A percentile compares a stretch with the other conserved stretches of the same genome.
Conservation (phyloP, 2,797 vertebrate species). For the Scarus forsteni region DNA sequence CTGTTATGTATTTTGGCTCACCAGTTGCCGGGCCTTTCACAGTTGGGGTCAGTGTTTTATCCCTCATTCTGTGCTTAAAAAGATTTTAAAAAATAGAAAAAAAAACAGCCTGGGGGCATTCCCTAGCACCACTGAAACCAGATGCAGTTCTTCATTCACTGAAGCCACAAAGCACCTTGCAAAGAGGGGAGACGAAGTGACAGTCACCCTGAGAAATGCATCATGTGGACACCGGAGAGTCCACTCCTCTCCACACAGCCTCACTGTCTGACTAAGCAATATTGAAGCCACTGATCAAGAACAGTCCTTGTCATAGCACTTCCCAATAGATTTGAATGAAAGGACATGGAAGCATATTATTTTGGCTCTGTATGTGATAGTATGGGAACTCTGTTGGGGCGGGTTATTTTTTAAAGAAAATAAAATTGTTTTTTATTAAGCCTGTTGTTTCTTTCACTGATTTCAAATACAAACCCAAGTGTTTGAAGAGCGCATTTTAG, state of each 20-base stretch:
- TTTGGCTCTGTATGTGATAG: constrained; percentile 87
- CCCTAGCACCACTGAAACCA: constrained; percentile 76
- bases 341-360: constrained; percentile 82
- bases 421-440: constrained; percentile 88
- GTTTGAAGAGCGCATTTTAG: neutral
- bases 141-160: constrained; percentile 85
- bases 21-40: constrained; percentile 71
- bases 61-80: constrained; percentile 66
- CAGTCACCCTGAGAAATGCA: constrained; percentile 74
- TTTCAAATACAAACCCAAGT: neutral
- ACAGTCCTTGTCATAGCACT: constrained; percentile 87
- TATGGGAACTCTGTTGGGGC: constrained; percentile 84
- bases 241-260: constrained; percentile 76
- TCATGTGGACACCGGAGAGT: constrained; percentile 73
- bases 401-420: constrained; percentile 90
- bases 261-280: constrained; percentile 86
- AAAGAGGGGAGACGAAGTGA: constrained; percentile 65
- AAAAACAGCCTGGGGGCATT: constrained; percentile 62
- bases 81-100: constrained; percentile 18
- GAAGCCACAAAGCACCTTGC: constrained; percentile 85
- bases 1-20: constrained; percentile 82
- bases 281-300: constrained; percentile 85
- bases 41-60: constrained; percentile 68
- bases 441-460: constrained; percentile 7
- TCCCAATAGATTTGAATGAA: constrained; percentile 85